phyloP scores from a whole-genome alignment of 1,140 invertebrate genomes.

The Dinothrombium tinctorium region DNA sequence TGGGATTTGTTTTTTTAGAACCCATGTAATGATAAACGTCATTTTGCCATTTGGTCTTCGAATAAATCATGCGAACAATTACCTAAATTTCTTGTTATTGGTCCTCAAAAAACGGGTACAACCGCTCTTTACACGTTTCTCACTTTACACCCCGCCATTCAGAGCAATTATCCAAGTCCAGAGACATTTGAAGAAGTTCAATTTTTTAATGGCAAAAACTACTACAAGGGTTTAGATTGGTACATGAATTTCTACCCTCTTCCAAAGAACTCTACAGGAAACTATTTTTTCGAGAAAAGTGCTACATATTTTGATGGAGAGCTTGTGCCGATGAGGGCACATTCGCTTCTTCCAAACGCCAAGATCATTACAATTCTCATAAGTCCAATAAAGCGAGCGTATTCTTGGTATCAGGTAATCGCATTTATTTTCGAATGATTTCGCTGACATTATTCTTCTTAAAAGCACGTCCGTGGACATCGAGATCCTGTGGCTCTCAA shows the following conservation, averaged over 20 bases:
- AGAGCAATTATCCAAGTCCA: slow-evolving; percentile 67
- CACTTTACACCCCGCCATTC: slow-evolving; percentile 74
- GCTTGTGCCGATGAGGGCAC: slow-evolving; percentile 61
- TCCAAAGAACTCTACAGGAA: slow-evolving; percentile 18
- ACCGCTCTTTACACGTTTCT: slow-evolving; percentile 92
- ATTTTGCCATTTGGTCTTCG: slow-evolving; percentile 77
- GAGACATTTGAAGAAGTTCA: slow-evolving; percentile 96
- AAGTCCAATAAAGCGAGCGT: slow-evolving; percentile 80
- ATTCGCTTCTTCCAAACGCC: slow-evolving; percentile 66
- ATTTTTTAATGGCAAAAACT: slow-evolving; percentile 96
- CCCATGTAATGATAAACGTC: slow-evolving; percentile 77
- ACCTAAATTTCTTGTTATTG: slow-evolving; percentile 82
- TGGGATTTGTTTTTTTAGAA: slow-evolving; percentile 36
- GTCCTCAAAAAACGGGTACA: slow-evolving; percentile 94
- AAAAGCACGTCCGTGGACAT: slow-evolving; percentile 73
- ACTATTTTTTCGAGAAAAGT: slow-evolving; percentile 79
- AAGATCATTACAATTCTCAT: slow-evolving; percentile 82
- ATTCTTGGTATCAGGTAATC: slow-evolving; percentile 71
- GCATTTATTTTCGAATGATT: not conserved
- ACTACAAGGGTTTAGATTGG: slow-evolving; percentile 82
- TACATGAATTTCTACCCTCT: slow-evolving; percentile 82
- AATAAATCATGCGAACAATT: slow-evolving; percentile 79
- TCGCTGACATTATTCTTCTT: slow-evolving; percentile 4
- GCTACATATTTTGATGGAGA: slow-evolving; percentile 98
- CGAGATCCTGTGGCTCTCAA: slow-evolving; percentile 69